These are phyloP conservation scores for Myopa tessellatipennis DNA, from an alignment of 2,888 invertebrate genomes.

Conservation along the genomic window DNA sequence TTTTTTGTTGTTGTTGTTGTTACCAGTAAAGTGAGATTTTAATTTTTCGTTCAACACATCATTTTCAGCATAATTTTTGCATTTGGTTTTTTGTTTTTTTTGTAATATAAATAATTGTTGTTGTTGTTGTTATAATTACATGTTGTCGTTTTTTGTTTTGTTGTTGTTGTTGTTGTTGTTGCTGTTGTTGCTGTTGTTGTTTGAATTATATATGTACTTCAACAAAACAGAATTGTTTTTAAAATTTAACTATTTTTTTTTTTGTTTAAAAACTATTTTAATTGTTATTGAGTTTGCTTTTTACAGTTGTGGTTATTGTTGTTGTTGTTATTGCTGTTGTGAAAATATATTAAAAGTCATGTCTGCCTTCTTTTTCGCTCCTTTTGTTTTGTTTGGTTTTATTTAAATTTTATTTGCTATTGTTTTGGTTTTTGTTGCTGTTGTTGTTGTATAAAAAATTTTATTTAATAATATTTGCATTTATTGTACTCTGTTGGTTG, in stretches of 20 bases:
- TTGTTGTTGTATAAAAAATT: slow-evolving; percentile 33
- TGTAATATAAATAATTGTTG: slow-evolving; percentile 29
- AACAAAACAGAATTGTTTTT: slow-evolving; percentile 46
- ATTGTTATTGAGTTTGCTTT: slow-evolving; percentile 41
- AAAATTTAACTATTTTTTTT: slow-evolving; percentile 41
- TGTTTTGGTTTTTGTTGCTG: slow-evolving; percentile 19
- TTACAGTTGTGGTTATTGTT: slow-evolving; percentile 19
- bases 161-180: slow-evolving; percentile 35
- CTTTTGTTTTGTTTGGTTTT: slow-evolving; percentile 7
- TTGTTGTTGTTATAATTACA: neutral
- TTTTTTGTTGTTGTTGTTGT: slow-evolving; percentile 46
- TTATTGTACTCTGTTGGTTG: slow-evolving; percentile 40
- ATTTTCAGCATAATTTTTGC: neutral
- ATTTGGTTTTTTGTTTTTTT: slow-evolving; percentile 16
- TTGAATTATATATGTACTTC: slow-evolving; percentile 41
- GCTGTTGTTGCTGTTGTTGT: slow-evolving; percentile 39
- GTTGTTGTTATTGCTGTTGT: slow-evolving; percentile 40
- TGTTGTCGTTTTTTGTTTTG: slow-evolving; percentile 15
- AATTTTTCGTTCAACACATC: slow-evolving; percentile 16
- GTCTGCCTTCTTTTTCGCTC: neutral
- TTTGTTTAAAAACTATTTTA: slow-evolving; percentile 26
- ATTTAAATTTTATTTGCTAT: slow-evolving; percentile 36
- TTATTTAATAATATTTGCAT: slow-evolving; percentile 41
- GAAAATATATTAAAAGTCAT: slow-evolving; percentile 33
- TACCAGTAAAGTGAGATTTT: slow-evolving; percentile 54